These are phyloP conservation scores for Synergus itoensis DNA, from an alignment of 2,888 invertebrate genomes.

Conservation along the genomic window DNA sequence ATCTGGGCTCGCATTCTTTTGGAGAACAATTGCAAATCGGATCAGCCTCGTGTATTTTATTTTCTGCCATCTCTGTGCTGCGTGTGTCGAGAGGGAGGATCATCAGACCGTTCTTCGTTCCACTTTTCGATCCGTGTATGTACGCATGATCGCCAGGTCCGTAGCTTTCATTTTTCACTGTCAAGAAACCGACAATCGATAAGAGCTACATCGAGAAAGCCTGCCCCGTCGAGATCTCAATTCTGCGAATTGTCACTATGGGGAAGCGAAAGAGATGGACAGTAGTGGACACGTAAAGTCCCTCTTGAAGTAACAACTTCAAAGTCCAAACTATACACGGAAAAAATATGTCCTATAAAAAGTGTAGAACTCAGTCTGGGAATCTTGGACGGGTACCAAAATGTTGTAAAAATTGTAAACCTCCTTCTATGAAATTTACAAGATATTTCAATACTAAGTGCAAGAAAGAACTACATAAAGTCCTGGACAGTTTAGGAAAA, in stretches of 20 bases:
- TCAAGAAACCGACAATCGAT: constrained; percentile 59
- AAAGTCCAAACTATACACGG: neutral
- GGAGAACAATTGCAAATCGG: constrained; percentile 41
- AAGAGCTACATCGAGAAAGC: constrained; percentile 54
- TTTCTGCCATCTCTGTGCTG: constrained; percentile 36
- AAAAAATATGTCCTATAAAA: too few relatives aligned
- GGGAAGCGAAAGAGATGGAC: constrained; percentile 7
- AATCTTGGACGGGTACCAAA: too few relatives aligned
- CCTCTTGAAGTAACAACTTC: neutral
- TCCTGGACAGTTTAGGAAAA: too few relatives aligned
- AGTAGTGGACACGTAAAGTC: constrained; percentile 23
- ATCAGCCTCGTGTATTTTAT: constrained; percentile 41
- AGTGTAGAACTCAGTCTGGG: too few relatives aligned
- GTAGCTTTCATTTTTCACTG: constrained; percentile 59
- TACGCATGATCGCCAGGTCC: constrained; percentile 49
- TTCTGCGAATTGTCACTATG: constrained; percentile 49
- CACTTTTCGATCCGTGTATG: constrained; percentile 58
- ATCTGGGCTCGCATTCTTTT: constrained; percentile 19
- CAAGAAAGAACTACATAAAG: too few relatives aligned
- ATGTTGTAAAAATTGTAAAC: too few relatives aligned
- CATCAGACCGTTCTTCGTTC: constrained; percentile 44
- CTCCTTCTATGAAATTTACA: too few relatives aligned
- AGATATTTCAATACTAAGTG: too few relatives aligned
- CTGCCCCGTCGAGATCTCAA: constrained; percentile 52
- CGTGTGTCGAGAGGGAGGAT: constrained; percentile 27